Conservation (phyloP, 2,797 vertebrate genomes). For the Alectoris magna region DNA sequence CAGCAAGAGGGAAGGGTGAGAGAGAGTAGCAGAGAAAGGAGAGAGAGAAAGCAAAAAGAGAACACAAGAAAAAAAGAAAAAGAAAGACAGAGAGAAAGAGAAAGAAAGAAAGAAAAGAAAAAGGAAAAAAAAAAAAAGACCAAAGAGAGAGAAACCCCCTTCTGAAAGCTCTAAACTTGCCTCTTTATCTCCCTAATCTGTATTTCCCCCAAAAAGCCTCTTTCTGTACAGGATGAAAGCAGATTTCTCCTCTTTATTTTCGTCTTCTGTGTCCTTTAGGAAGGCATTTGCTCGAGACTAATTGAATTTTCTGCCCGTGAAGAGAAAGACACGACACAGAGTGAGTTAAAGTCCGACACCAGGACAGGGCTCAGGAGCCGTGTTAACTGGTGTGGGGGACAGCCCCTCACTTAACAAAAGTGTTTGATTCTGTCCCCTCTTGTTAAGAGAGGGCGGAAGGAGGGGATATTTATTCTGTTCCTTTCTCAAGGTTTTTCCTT, state of each 20-base stretch:
- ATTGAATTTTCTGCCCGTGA: conserved; percentile 86
- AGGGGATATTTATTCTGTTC: conserved; percentile 76
- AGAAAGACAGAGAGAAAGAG: rapidly evolving
- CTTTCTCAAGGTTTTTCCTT: conserved; percentile 74
- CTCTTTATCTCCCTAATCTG: conserved; percentile 54
- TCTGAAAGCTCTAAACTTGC: conserved; percentile 39
- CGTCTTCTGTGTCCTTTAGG: conserved; percentile 73
- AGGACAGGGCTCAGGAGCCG: conserved; percentile 68
- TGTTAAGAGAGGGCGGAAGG: conserved; percentile 75
- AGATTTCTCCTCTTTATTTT: conserved; percentile 65
- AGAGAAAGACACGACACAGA: conserved; percentile 75
- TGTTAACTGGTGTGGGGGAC: conserved; percentile 80
- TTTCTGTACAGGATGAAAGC: conserved; percentile 68
- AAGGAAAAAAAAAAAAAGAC: not conserved
- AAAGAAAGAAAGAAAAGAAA: rapidly evolving
- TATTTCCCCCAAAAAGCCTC: conserved; percentile 29
- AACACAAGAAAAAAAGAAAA: rapidly evolving
- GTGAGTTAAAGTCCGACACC: conserved; percentile 69
- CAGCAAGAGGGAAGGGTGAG: not conserved
- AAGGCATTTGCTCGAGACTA: conserved; percentile 85
- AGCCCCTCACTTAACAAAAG: conserved; percentile 78
- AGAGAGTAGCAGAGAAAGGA: not conserved
- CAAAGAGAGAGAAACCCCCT: not conserved
- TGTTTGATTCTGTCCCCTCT: conserved; percentile 72
- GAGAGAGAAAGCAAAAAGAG: rapidly evolving